Percentiles rank a stretch among this genome's conserved stretches.
Evolutionary conservation across 2,888 invertebrate genomes (phyloP).

Genomic region (Drosophila setosimentum): DNA sequence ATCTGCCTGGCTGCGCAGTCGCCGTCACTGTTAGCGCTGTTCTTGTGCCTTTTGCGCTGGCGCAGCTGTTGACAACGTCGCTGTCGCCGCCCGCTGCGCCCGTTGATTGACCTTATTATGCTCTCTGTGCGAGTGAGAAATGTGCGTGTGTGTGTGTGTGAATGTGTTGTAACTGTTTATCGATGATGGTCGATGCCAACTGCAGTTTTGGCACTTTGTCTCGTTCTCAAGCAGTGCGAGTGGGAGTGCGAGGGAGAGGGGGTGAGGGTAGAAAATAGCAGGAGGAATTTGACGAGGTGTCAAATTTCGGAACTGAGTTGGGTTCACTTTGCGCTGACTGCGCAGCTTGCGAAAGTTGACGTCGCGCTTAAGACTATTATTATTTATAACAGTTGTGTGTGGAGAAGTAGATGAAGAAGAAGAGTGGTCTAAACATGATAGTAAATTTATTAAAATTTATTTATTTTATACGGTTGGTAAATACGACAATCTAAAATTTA

Average conservation of each 20-base stretch:
- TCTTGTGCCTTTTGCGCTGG: slow-evolving; percentile 57
- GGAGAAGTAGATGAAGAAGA: background rate
- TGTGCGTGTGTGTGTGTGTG: slow-evolving; percentile 10
- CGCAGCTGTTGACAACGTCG: slow-evolving; percentile 75
- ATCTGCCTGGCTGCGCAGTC: slow-evolving; percentile 64
- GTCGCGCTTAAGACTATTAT: slow-evolving; percentile 21
- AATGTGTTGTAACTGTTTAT: slow-evolving; percentile 72
- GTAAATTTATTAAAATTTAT: background rate
- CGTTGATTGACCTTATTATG: slow-evolving; percentile 83
- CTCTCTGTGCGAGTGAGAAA: slow-evolving; percentile 25
- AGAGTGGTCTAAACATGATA: background rate
- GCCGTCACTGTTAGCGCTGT: slow-evolving; percentile 7
- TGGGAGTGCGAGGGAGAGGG: background rate
- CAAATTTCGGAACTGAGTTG: slow-evolving; percentile 60
- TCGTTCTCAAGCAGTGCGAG: slow-evolving; percentile 4
- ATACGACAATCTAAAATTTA: background rate
- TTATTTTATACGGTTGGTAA: background rate
- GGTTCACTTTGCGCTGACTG: slow-evolving; percentile 21
- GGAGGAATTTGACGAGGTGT: slow-evolving; percentile 48
- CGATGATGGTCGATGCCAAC: slow-evolving; percentile 45
- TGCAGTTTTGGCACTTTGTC: slow-evolving; percentile 43
- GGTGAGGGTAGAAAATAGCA: background rate
- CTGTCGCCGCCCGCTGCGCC: slow-evolving; percentile 76
- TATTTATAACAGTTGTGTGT: slow-evolving; percentile 27
- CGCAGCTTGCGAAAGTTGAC: slow-evolving; percentile 38